Conservation (phyloP, 2,797 vertebrate species). For the Clarias laeviceps region DNA sequence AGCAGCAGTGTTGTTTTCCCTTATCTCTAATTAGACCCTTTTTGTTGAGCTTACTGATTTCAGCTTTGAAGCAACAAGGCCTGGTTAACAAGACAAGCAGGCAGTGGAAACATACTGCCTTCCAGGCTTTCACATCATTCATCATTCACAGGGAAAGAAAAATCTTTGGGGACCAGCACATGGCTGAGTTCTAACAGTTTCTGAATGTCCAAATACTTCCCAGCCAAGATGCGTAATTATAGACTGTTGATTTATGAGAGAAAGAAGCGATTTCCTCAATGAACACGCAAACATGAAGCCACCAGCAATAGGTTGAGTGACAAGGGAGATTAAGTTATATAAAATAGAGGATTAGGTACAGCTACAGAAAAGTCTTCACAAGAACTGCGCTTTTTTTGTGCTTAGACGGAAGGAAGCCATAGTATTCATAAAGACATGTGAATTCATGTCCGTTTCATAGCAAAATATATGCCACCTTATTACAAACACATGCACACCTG, state of each 20-base stretch:
- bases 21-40: conserved; percentile 62
- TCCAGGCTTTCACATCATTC: conserved; percentile 47
- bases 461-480: not conserved
- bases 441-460: not conserved
- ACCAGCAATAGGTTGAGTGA: conserved; percentile 11
- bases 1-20: conserved; percentile 59
- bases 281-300: conserved; percentile 14
- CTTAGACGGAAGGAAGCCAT: not conserved
- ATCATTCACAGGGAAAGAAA: conserved; percentile 47
- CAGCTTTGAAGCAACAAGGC: conserved; percentile 51
- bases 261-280: conserved; percentile 35
- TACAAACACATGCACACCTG: not conserved
- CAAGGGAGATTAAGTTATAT: conserved; percentile 1
- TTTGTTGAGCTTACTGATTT: conserved; percentile 57
- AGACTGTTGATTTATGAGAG: conserved; percentile 45
- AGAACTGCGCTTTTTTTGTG: not conserved
- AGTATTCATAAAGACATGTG: not conserved
- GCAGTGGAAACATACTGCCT: conserved; percentile 30
- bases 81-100: conserved; percentile 58
- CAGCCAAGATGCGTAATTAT: conserved; percentile 43
- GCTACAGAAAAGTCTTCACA: conserved; percentile 4
- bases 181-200: conserved; percentile 33
- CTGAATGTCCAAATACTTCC: conserved; percentile 45
- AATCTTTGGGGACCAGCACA: conserved; percentile 43
- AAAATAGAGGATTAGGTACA: not conserved